Evolutionary conservation across 2,113 vertebrate genomes (phyloP), one percentile per base, ranked within the genome.

Genomic region (Sardina pilchardus): DNA sequence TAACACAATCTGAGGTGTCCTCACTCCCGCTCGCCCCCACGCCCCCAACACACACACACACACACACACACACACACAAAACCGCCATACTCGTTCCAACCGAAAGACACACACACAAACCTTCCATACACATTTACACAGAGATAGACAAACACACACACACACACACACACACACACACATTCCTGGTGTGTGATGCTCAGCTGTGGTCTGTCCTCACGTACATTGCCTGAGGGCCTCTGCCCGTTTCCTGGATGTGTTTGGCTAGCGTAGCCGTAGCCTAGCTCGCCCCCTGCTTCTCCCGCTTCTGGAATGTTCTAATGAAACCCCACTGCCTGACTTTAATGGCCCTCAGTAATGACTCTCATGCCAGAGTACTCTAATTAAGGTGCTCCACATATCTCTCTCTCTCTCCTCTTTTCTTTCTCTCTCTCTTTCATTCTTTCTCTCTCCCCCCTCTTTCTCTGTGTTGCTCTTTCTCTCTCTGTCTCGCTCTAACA

Each of bases 281-380:
- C 2, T 14, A 53, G 50, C 4, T 16, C 50, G 16, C 50, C 50
- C 17, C 50, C 50, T 53, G 14, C 0, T 53, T 53, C 17, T 14
- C 45, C 45, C 12, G 45, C 45, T 80, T 45, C 81, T 88, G 81
- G 87, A 85, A 82, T 82, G 83, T 45, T 85, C 44, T 87, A 84
- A 87, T 81, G 71, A 30, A 88, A 80, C 48, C 67, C 81, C 50
- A 45, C 45, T 56, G 56, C 53, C 82, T 21, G 6, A 17, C 84
- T 87, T 24, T 85, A 80, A 87, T 87, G 81, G 83, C 71, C 82
- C 47, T 50, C 82, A 50, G 81, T 63, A 63, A 86, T 80, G 44
- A 19, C 67, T 63, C 75, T 86, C 47, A 82, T 21, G 24, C 6
- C 81, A 45, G 43, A 85, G 83, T 86, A 50, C 87, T 86, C 81